phyloP scores from a whole-genome alignment of 2,888 invertebrate species.

The Thereva unica region DNA sequence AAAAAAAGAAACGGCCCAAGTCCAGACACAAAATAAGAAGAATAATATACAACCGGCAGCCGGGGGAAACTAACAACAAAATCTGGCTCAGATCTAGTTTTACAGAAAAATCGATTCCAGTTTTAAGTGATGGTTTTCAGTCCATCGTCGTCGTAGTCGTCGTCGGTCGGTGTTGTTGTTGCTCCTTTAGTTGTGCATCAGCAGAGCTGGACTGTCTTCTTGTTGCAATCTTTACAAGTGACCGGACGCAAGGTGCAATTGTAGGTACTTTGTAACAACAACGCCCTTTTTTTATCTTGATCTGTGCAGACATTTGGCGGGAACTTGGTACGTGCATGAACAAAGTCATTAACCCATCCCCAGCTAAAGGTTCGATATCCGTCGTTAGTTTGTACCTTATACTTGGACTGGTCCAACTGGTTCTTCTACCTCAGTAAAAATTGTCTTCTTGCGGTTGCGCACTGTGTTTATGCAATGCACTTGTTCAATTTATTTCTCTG shows the following conservation, averaged over 20 bases:
- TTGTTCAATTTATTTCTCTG: conserved; percentile 19
- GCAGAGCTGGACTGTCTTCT: no score
- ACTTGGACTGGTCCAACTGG: conserved; percentile 31
- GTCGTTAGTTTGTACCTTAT: conserved; percentile 14
- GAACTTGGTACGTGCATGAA: conserved; percentile 13
- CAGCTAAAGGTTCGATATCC: conserved; percentile 30
- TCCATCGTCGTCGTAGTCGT: neutral
- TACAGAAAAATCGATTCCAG: conserved; percentile 34
- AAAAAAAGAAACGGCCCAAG: conserved; percentile 17
- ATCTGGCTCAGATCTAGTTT: conserved; percentile 18
- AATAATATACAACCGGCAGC: neutral
- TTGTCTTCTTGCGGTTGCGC: conserved; percentile 24
- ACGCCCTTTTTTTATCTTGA: conserved; percentile 22
- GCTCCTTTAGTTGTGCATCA: conserved; percentile 2
- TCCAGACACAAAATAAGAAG: conserved; percentile 27
- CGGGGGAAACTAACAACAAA: neutral
- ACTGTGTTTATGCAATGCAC: conserved; percentile 32
- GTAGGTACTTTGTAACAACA: conserved; percentile 32
- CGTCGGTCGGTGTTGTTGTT: conserved; percentile 25
- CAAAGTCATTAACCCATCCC: conserved; percentile 31
- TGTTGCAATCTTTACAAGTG: neutral
- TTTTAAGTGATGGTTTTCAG: conserved; percentile 25
- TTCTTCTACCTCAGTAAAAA: conserved; percentile 11
- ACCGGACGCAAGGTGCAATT: conserved; percentile 37
- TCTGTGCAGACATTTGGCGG: conserved; percentile 32